Evolutionary conservation across 2,888 invertebrate genomes (phyloP), one percentile per base, ranked within the genome.

Genomic region (Drosophila crucigera): DNA sequence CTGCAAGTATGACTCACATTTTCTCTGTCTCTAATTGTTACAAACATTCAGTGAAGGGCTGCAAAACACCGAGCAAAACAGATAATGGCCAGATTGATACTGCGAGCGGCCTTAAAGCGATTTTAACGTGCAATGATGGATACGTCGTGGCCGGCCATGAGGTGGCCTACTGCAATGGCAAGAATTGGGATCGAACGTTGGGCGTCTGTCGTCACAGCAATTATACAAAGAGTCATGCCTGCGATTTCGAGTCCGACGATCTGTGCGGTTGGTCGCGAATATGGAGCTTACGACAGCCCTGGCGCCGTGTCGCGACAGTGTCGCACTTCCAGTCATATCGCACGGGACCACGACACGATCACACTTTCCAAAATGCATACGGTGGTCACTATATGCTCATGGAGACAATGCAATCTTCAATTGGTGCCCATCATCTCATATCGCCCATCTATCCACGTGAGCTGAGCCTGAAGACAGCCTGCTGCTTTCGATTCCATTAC

Each of bases 371-470:
- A 1, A 84, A 87, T 1, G 64, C 72, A 19, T 80, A 94, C 94
- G 74, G 94, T 95, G 97, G 97, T 0, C 95, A 96, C 88, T 98
- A 97, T 92, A 95, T 98, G 95, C 96, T 97, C 83, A 95, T 97
- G 74, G 98, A 98, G 90, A 96, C 77, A 0, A 41, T 30, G 4
- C 7, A 0, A 0, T 28, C 9, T 3, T 4, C 49, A 0, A 3
- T 0, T 7, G 78, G 75, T 1, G 41, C 16, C 1, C 64, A 76
- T 35, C 96, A 97, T 0, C 94, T 97, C 0, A 93, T 96, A 11
- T 97, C 97, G 0, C 97, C 97, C 0, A 93, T 97, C 0, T 97
- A 95, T 90, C 92, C 94, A 3, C 86, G 92, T 0, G 87, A 91
- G 0, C 84, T 94, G 25, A 93, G 94, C 96, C 61, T 84, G 19